Evolutionary conservation across 1,140 invertebrate species (phyloP).

Genomic region (Neomicropteryx cornuta): DNA sequence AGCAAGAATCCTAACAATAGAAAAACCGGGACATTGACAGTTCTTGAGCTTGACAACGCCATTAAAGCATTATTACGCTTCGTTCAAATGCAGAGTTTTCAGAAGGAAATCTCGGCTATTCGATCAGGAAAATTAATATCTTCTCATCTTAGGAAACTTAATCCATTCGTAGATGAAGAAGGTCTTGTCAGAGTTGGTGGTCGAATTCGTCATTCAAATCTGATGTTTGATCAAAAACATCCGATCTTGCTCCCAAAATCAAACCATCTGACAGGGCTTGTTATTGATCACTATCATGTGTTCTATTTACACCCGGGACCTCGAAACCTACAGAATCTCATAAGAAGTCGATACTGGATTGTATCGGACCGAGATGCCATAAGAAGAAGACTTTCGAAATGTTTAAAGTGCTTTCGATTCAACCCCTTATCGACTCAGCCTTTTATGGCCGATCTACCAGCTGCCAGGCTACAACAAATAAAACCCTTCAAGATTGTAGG

Average conservation of each 20-base stretch:
- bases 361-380: background rate
- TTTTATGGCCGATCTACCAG: constrained; percentile 4
- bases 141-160: constrained; percentile 14
- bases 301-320: background rate
- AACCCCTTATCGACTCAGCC: background rate
- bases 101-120: too few species aligned
- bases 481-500: constrained; percentile 1
- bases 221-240: background rate
- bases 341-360: background rate
- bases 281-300: background rate
- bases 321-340: background rate
- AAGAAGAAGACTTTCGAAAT: background rate
- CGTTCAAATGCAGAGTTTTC: too few species aligned
- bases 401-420: background rate
- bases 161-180: constrained; percentile 15
- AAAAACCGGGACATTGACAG: too few species aligned
- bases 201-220: constrained; percentile 1
- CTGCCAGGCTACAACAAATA: background rate
- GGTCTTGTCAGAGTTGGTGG: constrained; percentile 18
- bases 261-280: background rate
- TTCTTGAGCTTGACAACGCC: too few species aligned
- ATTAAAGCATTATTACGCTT: too few species aligned
- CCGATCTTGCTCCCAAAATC: background rate
- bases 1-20: too few species aligned
- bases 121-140: too few species aligned